Conservation (phyloP, 2,888 invertebrate species). For the Dioctria rufipes region DNA sequence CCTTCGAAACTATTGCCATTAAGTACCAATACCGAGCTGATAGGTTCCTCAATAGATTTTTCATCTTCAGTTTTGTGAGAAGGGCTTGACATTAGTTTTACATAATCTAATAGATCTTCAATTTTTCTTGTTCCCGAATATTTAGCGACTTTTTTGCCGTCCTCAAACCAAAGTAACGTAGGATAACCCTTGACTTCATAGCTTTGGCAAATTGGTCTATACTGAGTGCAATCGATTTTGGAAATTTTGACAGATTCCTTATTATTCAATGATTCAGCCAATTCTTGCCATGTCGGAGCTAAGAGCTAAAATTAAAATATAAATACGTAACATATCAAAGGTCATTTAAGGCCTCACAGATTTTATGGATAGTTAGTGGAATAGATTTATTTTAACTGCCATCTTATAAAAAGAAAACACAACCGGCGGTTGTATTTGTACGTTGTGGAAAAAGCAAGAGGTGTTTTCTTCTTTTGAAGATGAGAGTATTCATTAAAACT, state of each 20-base stretch:
- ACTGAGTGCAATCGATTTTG: conserved; percentile 89
- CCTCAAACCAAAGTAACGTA: conserved; percentile 88
- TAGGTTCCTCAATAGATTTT: conserved; percentile 58
- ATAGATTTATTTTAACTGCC: no score
- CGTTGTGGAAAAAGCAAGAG: neutral
- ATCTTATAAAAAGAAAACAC: neutral
- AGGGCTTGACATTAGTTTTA: conserved; percentile 79
- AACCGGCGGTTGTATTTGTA: neutral
- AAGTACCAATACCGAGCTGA: conserved; percentile 70
- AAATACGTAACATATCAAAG: no score
- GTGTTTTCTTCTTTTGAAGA: no score
- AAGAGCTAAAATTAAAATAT: conserved; percentile 74
- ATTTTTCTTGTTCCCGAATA: conserved; percentile 79
- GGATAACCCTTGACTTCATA: conserved; percentile 90
- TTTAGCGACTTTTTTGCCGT: conserved; percentile 88
- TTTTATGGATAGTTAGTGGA: neutral
- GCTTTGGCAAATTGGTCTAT: conserved; percentile 81
- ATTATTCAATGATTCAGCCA: conserved; percentile 80
- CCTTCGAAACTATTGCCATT: conserved; percentile 82
- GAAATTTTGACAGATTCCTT: conserved; percentile 81
- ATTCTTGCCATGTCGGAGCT: conserved; percentile 87
- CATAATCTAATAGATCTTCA: conserved; percentile 80
- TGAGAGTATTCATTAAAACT: neutral
- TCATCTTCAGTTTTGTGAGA: conserved; percentile 62
- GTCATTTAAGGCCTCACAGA: no score